Evolutionary conservation across 2,797 vertebrate species (phyloP).

Genomic region (Podarcis siculus): DNA sequence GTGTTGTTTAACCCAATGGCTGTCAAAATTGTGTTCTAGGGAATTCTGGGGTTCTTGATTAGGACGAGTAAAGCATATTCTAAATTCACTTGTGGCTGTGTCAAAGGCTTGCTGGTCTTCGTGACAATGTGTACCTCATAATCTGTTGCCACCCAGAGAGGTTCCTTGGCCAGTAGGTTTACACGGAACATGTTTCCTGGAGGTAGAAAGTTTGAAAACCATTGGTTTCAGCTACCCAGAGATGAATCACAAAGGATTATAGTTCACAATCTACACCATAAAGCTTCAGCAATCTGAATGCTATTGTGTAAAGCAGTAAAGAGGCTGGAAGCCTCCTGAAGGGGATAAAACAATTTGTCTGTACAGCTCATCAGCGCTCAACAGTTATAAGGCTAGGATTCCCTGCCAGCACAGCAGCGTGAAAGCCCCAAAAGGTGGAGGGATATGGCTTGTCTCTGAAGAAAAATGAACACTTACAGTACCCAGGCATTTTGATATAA

Average conservation of each 20-base stretch:
- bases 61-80: no score
- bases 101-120: background rate
- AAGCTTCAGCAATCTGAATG: background rate
- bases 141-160: background rate
- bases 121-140: background rate
- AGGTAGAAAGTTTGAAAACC: background rate
- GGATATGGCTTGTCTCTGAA: background rate
- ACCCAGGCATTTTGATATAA: constrained; percentile 38
- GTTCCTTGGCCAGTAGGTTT: background rate
- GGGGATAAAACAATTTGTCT: background rate
- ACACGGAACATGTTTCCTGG: background rate
- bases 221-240: background rate
- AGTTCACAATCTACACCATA: background rate
- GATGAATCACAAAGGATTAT: background rate
- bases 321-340: constrained; percentile 16
- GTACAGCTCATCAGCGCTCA: background rate
- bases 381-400: background rate
- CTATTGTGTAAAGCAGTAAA: background rate
- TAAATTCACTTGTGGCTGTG: no score
- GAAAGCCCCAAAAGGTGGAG: background rate
- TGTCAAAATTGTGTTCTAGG: background rate
- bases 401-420: background rate
- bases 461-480: constrained; percentile 30
- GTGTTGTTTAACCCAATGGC: no score
- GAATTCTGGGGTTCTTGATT: background rate